A percentile compares a stretch with the other conserved stretches of the same genome.
phyloP scores from a whole-genome alignment of 30 jellyfish, hydroid and myxozoan species.

The Aurelia aurita region DNA sequence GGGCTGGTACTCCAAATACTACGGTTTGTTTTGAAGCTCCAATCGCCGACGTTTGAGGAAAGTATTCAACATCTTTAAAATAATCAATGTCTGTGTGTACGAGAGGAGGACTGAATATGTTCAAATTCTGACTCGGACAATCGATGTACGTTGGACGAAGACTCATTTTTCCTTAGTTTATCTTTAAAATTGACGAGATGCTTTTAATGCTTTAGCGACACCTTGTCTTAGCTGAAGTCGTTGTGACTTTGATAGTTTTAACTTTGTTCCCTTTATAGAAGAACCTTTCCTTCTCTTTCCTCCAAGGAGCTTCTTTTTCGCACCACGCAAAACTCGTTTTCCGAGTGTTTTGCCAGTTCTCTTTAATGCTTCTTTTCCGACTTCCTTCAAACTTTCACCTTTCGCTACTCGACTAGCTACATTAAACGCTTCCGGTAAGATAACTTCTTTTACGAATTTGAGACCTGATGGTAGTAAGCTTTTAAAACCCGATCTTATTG shows the following conservation, averaged over 20 bases:
- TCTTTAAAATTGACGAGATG: too few species aligned
- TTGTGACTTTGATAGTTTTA: neutral
- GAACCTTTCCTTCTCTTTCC: too few species aligned
- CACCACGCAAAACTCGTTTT: neutral
- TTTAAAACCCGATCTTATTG: too few species aligned
- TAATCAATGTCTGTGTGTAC: neutral
- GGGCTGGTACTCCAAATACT: constrained; percentile 3
- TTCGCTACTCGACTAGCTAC: neutral
- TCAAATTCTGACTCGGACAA: neutral
- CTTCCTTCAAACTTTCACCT: neutral
- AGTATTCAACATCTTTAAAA: constrained; percentile 1
- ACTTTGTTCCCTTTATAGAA: neutral
- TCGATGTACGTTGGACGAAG: neutral
- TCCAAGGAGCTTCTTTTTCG: neutral
- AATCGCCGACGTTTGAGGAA: constrained; percentile 5
- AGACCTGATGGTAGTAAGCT: too few species aligned
- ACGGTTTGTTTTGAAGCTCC: constrained; percentile 14
- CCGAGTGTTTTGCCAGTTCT: neutral
- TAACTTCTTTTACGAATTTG: neutral
- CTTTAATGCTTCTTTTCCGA: neutral
- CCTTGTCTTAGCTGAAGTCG: neutral
- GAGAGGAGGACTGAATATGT: neutral
- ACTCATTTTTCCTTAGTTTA: too few species aligned
- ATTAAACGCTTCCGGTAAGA: neutral
- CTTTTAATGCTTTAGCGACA: too few species aligned